Evolutionary conservation across 2,797 vertebrate genomes (phyloP).

Genomic region (Sebastolobus alascanus): DNA sequence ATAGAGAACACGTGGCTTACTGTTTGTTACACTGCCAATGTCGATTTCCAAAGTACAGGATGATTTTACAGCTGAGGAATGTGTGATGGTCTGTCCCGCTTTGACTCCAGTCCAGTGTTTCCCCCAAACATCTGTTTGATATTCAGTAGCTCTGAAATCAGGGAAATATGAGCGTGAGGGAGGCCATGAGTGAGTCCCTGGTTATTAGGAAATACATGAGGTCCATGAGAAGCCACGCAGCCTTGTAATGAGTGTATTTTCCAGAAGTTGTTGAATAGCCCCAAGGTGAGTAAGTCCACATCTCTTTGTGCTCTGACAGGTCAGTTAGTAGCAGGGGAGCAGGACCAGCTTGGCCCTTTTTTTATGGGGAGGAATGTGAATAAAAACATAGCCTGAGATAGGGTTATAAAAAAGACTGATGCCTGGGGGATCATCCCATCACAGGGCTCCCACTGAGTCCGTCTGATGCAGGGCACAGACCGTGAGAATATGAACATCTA

Average conservation of each 20-base stretch:
- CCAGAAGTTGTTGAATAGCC: slow-evolving; percentile 19
- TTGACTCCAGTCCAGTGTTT: slow-evolving; percentile 25
- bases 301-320: slow-evolving; percentile 23
- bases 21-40: slow-evolving; percentile 20
- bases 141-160: slow-evolving; percentile 68
- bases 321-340: slow-evolving; percentile 36
- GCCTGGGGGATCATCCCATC: slow-evolving; percentile 40
- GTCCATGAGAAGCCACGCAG: slow-evolving; percentile 6
- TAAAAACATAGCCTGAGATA: slow-evolving; percentile 49
- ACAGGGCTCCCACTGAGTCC: slow-evolving; percentile 13
- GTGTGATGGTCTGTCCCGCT: slow-evolving; percentile 40
- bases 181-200: background rate
- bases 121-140: slow-evolving; percentile 73
- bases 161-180: slow-evolving; percentile 24
- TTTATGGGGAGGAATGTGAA: slow-evolving; percentile 70
- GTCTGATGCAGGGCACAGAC: background rate
- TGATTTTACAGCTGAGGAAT: slow-evolving; percentile 61
- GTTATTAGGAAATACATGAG: slow-evolving; percentile 17
- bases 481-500: background rate
- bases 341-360: slow-evolving; percentile 40
- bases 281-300: slow-evolving; percentile 36
- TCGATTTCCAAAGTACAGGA: background rate
- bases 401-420: slow-evolving; percentile 38
- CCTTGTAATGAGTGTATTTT: slow-evolving; percentile 48
- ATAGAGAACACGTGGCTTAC: slow-evolving; percentile 34